Conservation (phyloP, 2,888 invertebrate species). For the Diaprepes abbreviatus region DNA sequence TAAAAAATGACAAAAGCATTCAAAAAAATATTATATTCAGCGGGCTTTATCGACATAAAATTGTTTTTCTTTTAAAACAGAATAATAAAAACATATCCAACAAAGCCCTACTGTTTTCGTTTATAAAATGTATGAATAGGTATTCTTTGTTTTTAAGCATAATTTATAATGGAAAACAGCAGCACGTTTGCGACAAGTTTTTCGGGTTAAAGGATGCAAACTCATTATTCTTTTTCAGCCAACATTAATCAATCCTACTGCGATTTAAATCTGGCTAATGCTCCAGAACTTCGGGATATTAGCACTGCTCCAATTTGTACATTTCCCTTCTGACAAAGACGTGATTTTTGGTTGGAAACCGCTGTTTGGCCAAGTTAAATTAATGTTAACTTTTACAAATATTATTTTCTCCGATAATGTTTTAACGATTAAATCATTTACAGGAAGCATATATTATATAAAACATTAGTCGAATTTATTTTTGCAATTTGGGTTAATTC, state of each 20-base stretch:
- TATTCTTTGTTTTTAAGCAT: slow-evolving; percentile 23
- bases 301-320: slow-evolving; percentile 44
- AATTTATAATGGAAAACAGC: slow-evolving; percentile 20
- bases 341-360: slow-evolving; percentile 43
- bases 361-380: slow-evolving; percentile 41
- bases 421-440: too few relatives aligned
- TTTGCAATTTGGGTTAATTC: too few relatives aligned
- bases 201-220: slow-evolving; percentile 46
- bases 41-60: too few relatives aligned
- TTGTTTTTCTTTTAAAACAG: too few relatives aligned
- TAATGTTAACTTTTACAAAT: slow-evolving; percentile 37
- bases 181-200: slow-evolving; percentile 38
- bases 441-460: too few relatives aligned
- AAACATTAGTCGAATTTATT: too few relatives aligned
- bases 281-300: slow-evolving; percentile 48
- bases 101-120: neutral
- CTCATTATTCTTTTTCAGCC: slow-evolving; percentile 48
- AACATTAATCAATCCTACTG: slow-evolving; percentile 47
- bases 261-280: slow-evolving; percentile 49
- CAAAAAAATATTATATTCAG: too few relatives aligned
- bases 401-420: too few relatives aligned
- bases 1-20: too few relatives aligned
- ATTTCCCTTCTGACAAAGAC: slow-evolving; percentile 43
- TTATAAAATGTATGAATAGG: slow-evolving; percentile 8
- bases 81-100: too few relatives aligned